These are phyloP conservation scores for Strix uralensis DNA, from an alignment of 2,113 vertebrate genomes.

Conservation along the genomic window DNA sequence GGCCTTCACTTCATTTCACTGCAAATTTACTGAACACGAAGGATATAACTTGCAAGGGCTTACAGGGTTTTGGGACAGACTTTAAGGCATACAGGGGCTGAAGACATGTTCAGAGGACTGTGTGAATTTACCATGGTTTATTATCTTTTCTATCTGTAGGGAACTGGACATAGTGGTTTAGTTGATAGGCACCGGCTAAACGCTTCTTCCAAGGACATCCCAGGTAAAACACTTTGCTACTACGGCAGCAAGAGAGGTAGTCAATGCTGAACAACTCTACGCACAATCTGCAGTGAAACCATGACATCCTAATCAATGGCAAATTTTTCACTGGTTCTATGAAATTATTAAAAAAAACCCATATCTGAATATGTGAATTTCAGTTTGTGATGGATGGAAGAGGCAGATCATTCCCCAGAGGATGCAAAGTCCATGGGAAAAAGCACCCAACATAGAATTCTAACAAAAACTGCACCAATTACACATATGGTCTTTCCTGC, in stretches of 20 bases:
- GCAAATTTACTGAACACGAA: neutral
- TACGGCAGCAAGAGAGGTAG: neutral
- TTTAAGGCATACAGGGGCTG: neutral
- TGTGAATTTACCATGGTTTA: neutral
- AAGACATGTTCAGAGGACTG: neutral
- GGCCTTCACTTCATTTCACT: neutral
- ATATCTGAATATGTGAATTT: neutral
- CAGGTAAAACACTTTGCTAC: neutral
- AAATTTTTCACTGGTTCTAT: neutral
- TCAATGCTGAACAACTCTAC: neutral
- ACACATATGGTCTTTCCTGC: accelerated
- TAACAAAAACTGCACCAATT: neutral
- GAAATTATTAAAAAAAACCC: neutral
- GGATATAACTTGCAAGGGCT: neutral
- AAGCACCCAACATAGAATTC: neutral
- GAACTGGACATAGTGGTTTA: neutral
- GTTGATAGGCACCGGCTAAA: neutral
- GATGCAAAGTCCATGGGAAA: neutral
- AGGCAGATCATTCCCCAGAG: neutral
- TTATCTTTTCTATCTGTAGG: neutral
- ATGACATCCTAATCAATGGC: neutral
- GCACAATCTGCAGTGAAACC: neutral
- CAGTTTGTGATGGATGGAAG: neutral
- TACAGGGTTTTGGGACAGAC: neutral
- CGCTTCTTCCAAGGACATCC: neutral